These are phyloP conservation scores for Sinohyriopsis cumingii DNA, from an alignment of 2,888 invertebrate genomes.

Conservation along the genomic window DNA sequence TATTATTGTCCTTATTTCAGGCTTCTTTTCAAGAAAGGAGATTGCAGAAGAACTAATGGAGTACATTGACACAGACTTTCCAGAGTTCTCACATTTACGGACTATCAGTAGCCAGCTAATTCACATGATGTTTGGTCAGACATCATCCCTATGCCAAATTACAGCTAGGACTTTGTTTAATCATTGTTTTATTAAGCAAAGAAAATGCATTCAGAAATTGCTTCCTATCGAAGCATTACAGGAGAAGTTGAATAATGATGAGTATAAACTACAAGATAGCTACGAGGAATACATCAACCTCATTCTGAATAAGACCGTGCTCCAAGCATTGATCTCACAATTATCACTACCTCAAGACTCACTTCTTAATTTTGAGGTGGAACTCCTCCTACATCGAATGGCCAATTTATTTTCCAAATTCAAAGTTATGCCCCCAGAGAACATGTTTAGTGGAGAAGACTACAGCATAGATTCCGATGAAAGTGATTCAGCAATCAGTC, in stretches of 20 bases:
- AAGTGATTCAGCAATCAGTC: constrained; percentile 42
- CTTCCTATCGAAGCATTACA: constrained; percentile 45
- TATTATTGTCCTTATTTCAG: constrained; percentile 25
- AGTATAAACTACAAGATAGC: constrained; percentile 38
- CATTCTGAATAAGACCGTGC: constrained; percentile 51
- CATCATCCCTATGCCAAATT: constrained; percentile 55
- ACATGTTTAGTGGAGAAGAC: constrained; percentile 44
- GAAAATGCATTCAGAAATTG: constrained; percentile 44
- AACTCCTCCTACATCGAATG: constrained; percentile 54
- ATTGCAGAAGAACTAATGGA: constrained; percentile 54
- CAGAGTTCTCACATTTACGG: constrained; percentile 52
- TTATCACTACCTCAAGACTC: constrained; percentile 49
- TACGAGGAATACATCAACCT: constrained; percentile 58
- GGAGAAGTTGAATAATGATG: constrained; percentile 42
- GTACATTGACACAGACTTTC: constrained; percentile 51
- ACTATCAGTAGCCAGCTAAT: constrained; percentile 44
- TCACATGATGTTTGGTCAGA: constrained; percentile 58
- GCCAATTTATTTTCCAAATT: constrained; percentile 42
- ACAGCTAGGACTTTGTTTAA: constrained; percentile 56
- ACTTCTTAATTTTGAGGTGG: constrained; percentile 56
- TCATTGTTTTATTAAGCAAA: constrained; percentile 49
- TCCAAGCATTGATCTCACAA: constrained; percentile 43
- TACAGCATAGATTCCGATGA: constrained; percentile 42
- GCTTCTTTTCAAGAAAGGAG: constrained; percentile 54
- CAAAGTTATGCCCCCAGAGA: constrained; percentile 49